A percentile compares a stretch with the other conserved stretches of the same genome.
These are phyloP conservation scores for Eupithecia centaureata DNA, from an alignment of 2,888 invertebrate species.

Conservation along the genomic window DNA sequence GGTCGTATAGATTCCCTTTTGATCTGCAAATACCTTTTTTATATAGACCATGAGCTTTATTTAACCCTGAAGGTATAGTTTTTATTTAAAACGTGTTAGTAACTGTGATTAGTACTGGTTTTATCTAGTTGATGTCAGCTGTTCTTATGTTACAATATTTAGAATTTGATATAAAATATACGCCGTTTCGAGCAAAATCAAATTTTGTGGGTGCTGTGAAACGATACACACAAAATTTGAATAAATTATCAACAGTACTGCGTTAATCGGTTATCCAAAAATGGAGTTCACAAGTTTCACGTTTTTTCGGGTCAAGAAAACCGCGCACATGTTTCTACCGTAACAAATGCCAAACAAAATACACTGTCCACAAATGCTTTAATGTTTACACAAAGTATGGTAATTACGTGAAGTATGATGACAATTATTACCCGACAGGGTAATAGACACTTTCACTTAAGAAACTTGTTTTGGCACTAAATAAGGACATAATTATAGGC, in stretches of 20 bases:
- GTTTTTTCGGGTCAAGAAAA: conserved; percentile 43
- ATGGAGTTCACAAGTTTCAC: conserved; percentile 23
- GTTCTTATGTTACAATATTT: background rate
- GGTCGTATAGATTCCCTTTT: no score
- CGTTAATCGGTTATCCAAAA: conserved; percentile 12
- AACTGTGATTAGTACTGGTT: background rate
- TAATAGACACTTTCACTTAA: conserved; percentile 17
- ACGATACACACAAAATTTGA: conserved; percentile 7
- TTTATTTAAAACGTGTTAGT: background rate
- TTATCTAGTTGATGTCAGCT: background rate
- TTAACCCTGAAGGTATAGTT: background rate
- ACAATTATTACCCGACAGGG: background rate
- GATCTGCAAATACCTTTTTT: no score
- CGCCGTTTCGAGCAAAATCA: background rate
- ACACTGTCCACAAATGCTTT: conserved; percentile 30
- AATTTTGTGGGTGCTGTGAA: background rate
- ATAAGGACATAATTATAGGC: conserved; percentile 16
- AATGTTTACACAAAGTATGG: conserved; percentile 39
- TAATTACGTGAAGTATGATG: conserved; percentile 11
- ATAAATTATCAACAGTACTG: conserved; percentile 10
- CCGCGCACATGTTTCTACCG: conserved; percentile 31
- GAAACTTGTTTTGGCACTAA: conserved; percentile 5
- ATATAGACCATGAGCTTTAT: no score
- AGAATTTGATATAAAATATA: no score
- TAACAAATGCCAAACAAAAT: conserved; percentile 24